A percentile compares a stretch with the other conserved stretches of the same genome.
These are phyloP conservation scores for Alectura lathami DNA, from an alignment of 2,113 vertebrate genomes.

Conservation along the genomic window DNA sequence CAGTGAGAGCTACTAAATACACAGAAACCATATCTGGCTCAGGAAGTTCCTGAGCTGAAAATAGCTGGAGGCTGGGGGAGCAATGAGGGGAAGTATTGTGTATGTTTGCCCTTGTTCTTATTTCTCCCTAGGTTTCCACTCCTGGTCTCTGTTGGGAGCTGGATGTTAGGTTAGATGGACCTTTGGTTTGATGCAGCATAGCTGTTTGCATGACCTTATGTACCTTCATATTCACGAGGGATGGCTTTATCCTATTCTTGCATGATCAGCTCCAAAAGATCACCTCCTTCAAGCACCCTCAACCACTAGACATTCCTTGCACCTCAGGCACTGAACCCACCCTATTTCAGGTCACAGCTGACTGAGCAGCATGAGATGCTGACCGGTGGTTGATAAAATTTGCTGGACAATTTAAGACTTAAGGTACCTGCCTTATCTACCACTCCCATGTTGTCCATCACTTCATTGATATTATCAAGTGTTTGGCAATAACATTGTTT, in stretches of 20 bases:
- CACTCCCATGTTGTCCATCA: background rate
- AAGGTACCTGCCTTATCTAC: background rate
- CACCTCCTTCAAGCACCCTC: background rate
- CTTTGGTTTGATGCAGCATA: background rate
- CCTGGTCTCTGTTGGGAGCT: background rate
- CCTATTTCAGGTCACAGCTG: background rate
- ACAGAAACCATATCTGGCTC: slow-evolving; percentile 35
- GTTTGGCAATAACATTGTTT: background rate
- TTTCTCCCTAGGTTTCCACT: slow-evolving; percentile 1
- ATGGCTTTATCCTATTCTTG: background rate
- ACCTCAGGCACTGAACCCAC: rapidly evolving
- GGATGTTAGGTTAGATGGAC: background rate
- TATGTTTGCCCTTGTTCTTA: background rate
- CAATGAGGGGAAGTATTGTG: background rate
- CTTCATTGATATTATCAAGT: background rate
- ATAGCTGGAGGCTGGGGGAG: slow-evolving; percentile 3
- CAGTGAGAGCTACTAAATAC: slow-evolving; percentile 25
- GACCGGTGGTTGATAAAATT: background rate
- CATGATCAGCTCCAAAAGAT: background rate
- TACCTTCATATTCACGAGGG: background rate
- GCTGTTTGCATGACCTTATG: background rate
- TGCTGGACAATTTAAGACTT: background rate
- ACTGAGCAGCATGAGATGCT: background rate
- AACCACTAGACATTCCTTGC: rapidly evolving
- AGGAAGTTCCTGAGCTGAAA: slow-evolving; percentile 54